A percentile compares a stretch with the other conserved stretches of the same genome.
These are phyloP conservation scores for Mimas tiliae DNA, from an alignment of 2,888 invertebrate genomes.

Conservation along the genomic window DNA sequence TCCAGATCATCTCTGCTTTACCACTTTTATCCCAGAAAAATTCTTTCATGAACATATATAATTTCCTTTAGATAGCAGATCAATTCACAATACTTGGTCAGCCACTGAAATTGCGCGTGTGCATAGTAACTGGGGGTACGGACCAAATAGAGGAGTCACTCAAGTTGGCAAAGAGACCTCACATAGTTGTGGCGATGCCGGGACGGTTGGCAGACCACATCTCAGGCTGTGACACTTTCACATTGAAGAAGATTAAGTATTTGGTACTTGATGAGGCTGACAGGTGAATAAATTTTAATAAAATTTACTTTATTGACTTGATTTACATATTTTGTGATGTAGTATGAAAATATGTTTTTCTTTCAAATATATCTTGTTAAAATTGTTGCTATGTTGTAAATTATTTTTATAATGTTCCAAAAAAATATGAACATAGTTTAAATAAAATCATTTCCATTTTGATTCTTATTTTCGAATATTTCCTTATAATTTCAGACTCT, in stretches of 20 bases:
- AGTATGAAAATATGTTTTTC: no score
- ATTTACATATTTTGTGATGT: neutral
- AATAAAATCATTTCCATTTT: no score
- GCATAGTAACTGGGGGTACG: slow-evolving; percentile 97
- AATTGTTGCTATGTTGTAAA: no score
- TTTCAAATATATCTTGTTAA: no score
- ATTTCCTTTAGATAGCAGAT: slow-evolving; percentile 91
- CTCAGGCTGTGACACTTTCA: slow-evolving; percentile 93
- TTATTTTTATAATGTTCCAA: no score
- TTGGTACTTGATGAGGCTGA: slow-evolving; percentile 99
- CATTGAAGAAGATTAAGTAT: slow-evolving; percentile 91
- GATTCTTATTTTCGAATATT: no score
- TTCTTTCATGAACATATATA: slow-evolving; percentile 18
- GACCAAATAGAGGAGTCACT: slow-evolving; percentile 95
- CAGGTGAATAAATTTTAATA: slow-evolving; percentile 81
- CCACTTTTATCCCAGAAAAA: no score
- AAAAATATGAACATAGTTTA: no score
- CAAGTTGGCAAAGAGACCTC: slow-evolving; percentile 93
- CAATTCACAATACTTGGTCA: slow-evolving; percentile 97
- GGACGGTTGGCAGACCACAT: slow-evolving; percentile 97
- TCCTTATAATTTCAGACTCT: slow-evolving; percentile 78
- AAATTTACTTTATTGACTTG: neutral
- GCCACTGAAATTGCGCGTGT: slow-evolving; percentile 92
- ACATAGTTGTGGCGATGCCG: slow-evolving; percentile 98
- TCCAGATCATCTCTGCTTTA: no score